Conservation (phyloP, 2,797 vertebrate species). For the Lutjanus campechanus region DNA sequence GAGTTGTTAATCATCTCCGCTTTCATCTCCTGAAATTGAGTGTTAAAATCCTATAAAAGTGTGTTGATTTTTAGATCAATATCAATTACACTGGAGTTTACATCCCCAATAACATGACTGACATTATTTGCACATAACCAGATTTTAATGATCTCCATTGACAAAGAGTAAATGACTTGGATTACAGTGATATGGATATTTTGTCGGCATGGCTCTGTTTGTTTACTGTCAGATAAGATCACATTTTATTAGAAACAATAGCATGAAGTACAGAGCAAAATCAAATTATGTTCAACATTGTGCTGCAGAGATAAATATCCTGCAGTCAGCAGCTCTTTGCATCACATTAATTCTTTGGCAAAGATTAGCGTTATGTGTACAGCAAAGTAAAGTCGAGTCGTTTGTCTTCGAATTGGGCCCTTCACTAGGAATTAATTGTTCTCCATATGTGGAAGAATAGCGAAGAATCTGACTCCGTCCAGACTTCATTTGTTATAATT, state of each 20-base stretch:
- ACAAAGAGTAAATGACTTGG: conserved; percentile 45
- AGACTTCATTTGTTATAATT: conserved; percentile 81
- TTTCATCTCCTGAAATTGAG: conserved; percentile 19
- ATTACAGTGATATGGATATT: conserved; percentile 51
- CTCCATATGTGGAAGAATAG: conserved; percentile 61
- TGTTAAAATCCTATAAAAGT: conserved; percentile 25
- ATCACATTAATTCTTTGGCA: conserved; percentile 77
- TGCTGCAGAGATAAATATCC: conserved; percentile 71
- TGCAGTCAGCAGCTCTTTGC: conserved; percentile 76
- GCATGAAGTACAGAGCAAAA: conserved; percentile 58
- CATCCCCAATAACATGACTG: conserved; percentile 21
- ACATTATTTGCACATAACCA: conserved; percentile 44
- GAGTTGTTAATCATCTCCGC: conserved; percentile 21
- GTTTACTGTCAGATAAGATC: conserved; percentile 65
- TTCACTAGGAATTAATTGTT: conserved; percentile 77
- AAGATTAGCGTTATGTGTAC: conserved; percentile 71
- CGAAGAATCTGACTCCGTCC: conserved; percentile 53
- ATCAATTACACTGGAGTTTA: conserved; percentile 41
- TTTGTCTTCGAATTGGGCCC: conserved; percentile 73
- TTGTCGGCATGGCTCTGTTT: conserved; percentile 35
- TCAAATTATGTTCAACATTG: conserved; percentile 64
- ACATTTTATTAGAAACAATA: conserved; percentile 69
- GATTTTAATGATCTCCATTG: conserved; percentile 51
- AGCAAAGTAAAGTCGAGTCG: conserved; percentile 67
- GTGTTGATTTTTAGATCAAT: conserved; percentile 45